Evolutionary conservation across 1,140 invertebrate species (phyloP).

Genomic region (Sitodiplosis mosellana): DNA sequence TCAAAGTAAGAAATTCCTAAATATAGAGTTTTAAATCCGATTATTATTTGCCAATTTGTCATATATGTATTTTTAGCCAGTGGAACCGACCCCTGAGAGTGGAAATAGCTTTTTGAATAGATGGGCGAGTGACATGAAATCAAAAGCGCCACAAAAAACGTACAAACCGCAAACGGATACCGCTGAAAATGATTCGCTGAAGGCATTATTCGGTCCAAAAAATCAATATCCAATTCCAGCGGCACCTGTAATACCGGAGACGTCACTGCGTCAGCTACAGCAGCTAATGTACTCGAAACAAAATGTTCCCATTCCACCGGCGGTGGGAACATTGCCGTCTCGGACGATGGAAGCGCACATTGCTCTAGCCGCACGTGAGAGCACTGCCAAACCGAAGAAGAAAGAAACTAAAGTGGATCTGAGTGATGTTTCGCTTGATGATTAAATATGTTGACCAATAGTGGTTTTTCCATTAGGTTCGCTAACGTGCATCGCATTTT

Average conservation of each 20-base stretch:
- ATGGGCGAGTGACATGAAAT: slow-evolving; percentile 21
- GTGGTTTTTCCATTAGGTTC: no score
- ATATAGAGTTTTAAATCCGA: no score
- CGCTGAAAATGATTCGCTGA: slow-evolving; percentile 2
- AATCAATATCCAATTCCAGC: slow-evolving; percentile 2
- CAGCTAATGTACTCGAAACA: slow-evolving; percentile 6
- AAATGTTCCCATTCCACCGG: no score
- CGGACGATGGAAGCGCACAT: no score
- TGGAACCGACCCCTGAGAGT: slow-evolving; percentile 9
- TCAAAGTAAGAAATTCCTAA: no score
- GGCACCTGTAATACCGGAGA: slow-evolving; percentile 5
- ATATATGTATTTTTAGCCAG: not conserved
- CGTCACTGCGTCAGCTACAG: slow-evolving; percentile 17
- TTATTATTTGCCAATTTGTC: not conserved
- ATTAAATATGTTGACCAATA: no score
- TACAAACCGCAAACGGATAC: not conserved
- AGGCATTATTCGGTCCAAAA: not conserved
- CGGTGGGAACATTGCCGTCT: no score
- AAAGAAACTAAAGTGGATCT: no score
- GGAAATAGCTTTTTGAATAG: slow-evolving; percentile 16
- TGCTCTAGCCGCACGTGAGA: no score
- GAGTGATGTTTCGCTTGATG: no score
- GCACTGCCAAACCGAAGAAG: no score
- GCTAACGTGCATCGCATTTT: no score
- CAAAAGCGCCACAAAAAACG: slow-evolving; percentile 5